Percentiles rank a stretch among this genome's conserved stretches.
Conservation (phyloP, 2,113 vertebrate species). For the Tychaedon coryphoeus region DNA sequence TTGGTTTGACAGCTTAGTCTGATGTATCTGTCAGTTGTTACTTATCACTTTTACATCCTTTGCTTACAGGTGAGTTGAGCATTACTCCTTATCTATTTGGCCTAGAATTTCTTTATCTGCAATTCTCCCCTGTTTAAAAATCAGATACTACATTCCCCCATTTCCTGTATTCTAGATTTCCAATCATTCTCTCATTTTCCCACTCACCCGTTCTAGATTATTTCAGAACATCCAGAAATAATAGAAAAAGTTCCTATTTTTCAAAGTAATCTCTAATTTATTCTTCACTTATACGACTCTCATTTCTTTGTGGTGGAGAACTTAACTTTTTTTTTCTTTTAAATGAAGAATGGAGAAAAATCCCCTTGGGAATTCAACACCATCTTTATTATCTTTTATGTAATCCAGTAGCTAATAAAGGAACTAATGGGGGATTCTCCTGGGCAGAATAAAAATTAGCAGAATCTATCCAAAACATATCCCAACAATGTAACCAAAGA, state of each 20-base stretch:
- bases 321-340: not conserved
- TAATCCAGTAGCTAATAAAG: not conserved
- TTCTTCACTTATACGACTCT: not conserved
- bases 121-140: conserved; percentile 25
- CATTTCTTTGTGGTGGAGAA: not conserved
- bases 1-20: conserved; percentile 27
- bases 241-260: not conserved
- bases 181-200: not conserved
- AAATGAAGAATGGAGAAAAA: not conserved
- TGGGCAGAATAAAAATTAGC: not conserved
- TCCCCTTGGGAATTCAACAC: not conserved
- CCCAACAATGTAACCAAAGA: not conserved
- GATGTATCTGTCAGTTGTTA: conserved; percentile 34
- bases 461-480: not conserved
- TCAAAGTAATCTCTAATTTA: not conserved
- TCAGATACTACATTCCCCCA: not conserved
- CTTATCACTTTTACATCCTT: conserved; percentile 41
- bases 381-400: not conserved
- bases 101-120: conserved; percentile 40
- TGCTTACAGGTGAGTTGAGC: conserved; percentile 39
- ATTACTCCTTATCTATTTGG: conserved; percentile 32
- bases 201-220: not conserved
- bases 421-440: not conserved
- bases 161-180: conserved; percentile 9
- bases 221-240: not conserved